These are phyloP conservation scores for Chrysogorgia sp. DNA, from an alignment of 92 coral and sea anemone genomes.

Conservation along the genomic window DNA sequence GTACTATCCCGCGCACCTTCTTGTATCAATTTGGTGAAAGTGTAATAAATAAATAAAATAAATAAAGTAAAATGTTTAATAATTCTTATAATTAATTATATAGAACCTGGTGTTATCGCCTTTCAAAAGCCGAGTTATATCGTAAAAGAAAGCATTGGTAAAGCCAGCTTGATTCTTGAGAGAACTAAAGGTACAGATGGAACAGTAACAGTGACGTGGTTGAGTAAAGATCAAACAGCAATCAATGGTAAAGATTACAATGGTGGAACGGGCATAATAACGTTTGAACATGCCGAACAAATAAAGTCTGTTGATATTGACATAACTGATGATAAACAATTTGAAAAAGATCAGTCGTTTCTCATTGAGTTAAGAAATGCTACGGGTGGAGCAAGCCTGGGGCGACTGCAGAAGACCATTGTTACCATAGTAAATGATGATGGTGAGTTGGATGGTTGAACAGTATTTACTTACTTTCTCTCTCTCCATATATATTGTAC, in stretches of 20 bases:
- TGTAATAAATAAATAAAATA: background rate
- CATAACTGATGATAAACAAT: slow-evolving; percentile 87
- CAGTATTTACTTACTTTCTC: background rate
- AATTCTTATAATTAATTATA: background rate
- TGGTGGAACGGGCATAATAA: slow-evolving; percentile 78
- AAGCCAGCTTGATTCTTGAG: slow-evolving; percentile 72
- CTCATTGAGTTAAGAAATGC: slow-evolving; percentile 75
- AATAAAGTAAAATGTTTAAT: too few relatives aligned
- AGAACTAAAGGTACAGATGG: slow-evolving; percentile 93
- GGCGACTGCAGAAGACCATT: slow-evolving; percentile 74
- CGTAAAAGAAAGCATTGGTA: slow-evolving; percentile 92
- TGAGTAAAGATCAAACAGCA: slow-evolving; percentile 84
- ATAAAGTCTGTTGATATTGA: slow-evolving; percentile 74
- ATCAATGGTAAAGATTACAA: slow-evolving; percentile 82
- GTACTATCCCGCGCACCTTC: too few relatives aligned
- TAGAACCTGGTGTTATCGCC: slow-evolving; percentile 91
- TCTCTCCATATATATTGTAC: too few relatives aligned
- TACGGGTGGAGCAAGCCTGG: slow-evolving; percentile 85
- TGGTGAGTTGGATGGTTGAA: slow-evolving; percentile 56
- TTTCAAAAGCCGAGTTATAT: slow-evolving; percentile 93
- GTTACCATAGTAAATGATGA: slow-evolving; percentile 92
- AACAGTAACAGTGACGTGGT: slow-evolving; percentile 78
- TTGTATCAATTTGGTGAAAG: too few relatives aligned
- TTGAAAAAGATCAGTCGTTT: slow-evolving; percentile 92
- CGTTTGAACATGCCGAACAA: slow-evolving; percentile 92